Conservation (phyloP, 2,888 invertebrate genomes). For the Myathropa florea region DNA sequence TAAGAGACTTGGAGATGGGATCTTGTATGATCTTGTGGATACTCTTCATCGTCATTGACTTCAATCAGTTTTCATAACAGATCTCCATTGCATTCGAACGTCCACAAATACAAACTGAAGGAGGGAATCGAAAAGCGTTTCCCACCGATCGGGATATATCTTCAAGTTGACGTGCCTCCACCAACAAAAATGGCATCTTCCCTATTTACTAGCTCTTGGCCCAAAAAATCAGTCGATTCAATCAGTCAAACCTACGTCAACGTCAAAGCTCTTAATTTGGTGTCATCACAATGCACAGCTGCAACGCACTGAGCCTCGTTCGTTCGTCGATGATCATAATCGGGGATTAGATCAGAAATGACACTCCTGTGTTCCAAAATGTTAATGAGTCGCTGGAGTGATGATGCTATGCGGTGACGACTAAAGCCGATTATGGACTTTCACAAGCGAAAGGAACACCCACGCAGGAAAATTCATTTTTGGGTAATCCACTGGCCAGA, state of each 20-base stretch:
- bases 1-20: too few relatives aligned
- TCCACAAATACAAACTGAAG: too few relatives aligned
- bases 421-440: conserved; percentile 33
- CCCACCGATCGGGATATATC: background rate
- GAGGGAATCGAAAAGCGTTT: too few relatives aligned
- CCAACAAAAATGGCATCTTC: background rate
- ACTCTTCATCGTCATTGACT: too few relatives aligned
- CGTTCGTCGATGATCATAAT: conserved; percentile 18
- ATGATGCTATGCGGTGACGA: conserved; percentile 14
- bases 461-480: conserved; percentile 1
- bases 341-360: conserved; percentile 18
- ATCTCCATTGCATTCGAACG: too few relatives aligned
- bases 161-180: background rate
- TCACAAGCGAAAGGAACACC: conserved; percentile 31
- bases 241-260: conserved; percentile 5
- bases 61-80: too few relatives aligned
- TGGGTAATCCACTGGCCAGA: background rate
- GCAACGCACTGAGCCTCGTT: background rate
- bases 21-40: too few relatives aligned
- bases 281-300: conserved; percentile 15
- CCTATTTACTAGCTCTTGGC: background rate
- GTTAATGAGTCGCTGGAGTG: conserved; percentile 17
- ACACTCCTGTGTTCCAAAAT: conserved; percentile 13
- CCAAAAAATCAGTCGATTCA: background rate
- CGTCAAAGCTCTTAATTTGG: conserved; percentile 30